Conservation (phyloP, 92 coral and sea anemone species). For the Heliopora coerulea region DNA sequence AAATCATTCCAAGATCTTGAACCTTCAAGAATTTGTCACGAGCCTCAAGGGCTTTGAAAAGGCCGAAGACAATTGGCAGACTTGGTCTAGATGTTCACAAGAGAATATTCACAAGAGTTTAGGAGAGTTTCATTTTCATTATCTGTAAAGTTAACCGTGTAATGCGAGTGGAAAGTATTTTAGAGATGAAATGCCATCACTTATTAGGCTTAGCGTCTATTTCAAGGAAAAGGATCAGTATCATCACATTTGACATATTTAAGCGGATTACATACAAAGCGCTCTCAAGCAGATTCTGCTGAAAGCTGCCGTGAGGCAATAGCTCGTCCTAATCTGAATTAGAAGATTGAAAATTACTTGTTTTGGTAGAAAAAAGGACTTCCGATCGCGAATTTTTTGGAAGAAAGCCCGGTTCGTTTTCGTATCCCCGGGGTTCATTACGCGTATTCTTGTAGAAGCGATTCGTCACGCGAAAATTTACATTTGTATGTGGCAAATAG, state of each 20-base stretch:
- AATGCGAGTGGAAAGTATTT: too few species aligned
- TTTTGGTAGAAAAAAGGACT: neutral
- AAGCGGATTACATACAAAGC: conserved; percentile 38
- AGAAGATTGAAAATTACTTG: neutral
- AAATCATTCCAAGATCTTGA: too few species aligned
- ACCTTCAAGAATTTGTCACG: too few species aligned
- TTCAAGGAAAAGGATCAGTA: neutral
- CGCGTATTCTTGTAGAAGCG: neutral
- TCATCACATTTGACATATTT: conserved; percentile 24
- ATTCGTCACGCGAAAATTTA: neutral
- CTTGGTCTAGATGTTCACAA: too few species aligned
- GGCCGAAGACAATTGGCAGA: too few species aligned
- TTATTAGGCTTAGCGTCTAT: too few species aligned
- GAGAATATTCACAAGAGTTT: too few species aligned
- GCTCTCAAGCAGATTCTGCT: conserved; percentile 6
- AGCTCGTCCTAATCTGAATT: conserved; percentile 32
- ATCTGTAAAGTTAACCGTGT: too few species aligned
- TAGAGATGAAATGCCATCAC: neutral
- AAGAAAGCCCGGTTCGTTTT: neutral
- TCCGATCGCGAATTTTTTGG: too few species aligned
- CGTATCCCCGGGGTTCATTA: neutral
- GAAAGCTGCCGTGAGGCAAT: conserved; percentile 3
- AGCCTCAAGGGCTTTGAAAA: too few species aligned
- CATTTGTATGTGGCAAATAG: too few species aligned
- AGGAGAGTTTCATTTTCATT: too few species aligned